Evolutionary conservation across 2,797 vertebrate species (phyloP), one percentile per base, ranked within the genome.

Genomic region (Gymnoscopelus braueri): DNA sequence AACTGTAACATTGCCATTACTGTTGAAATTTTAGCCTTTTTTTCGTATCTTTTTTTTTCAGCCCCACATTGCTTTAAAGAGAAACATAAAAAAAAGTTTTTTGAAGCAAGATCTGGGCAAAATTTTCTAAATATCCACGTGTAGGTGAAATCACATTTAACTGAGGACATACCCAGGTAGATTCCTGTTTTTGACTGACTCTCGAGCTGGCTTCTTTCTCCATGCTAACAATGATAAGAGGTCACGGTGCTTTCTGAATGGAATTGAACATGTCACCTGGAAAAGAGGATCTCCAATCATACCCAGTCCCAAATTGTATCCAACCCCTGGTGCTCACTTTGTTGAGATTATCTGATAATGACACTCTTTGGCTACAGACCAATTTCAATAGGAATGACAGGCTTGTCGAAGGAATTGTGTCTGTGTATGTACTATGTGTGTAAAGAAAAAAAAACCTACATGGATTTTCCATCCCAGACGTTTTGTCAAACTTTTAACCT

Each of bases 1-100:
- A 94, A 90, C 91, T 90, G 93, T 93, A 94, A 94, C 94, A 94
- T 98, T 96, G 95, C 95, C 96, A 97, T 97, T 96, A 96, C 93
- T 95, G 92, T 93, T 94, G 91, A 95, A 94, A 93, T 91, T 93
- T 94, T 93, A 92, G 91, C 94, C 93, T 95, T 94, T 90, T 91
- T 92, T 87, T 90, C 91, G 8, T 44, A 44, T 89, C 93, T 94
- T 92, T 90, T 91, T 94, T 91, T 57, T 95, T 94, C 92, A 89
- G 94, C 93, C 90, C 89, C 88, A 91, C 87, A 86, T 96, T 95
- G 92, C 94, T 96, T 96, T 95, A 92, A 93, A 93, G 7, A 7
- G 39, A 69, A 93, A 93, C 90, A 83, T 83, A 32, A 76, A 71
- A 77, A 82, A 72, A 58, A 93, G 91, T 86, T 95, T 95, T 95